A percentile compares a stretch with the other conserved stretches of the same genome.
These are phyloP conservation scores for Osmerus mordax DNA, from an alignment of 2,113 vertebrate species.

Conservation along the genomic window DNA sequence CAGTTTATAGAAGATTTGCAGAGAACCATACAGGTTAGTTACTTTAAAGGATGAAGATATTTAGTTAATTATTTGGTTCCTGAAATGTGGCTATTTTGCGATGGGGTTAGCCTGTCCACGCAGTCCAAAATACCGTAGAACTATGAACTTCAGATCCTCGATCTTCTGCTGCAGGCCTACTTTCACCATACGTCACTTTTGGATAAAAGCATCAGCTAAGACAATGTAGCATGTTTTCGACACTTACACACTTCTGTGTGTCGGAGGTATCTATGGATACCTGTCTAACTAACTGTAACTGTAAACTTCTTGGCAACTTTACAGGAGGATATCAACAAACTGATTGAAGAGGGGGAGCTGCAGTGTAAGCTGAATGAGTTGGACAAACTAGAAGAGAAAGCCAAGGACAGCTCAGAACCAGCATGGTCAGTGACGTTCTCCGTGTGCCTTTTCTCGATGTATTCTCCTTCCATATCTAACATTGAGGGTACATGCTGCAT, in stretches of 20 bases:
- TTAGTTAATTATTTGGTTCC: not conserved
- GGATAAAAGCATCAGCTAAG: slow-evolving; percentile 19
- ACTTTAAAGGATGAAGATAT: not conserved
- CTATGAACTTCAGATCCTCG: not conserved
- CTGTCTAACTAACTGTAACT: not conserved
- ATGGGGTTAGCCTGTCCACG: not conserved
- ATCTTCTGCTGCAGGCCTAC: not conserved
- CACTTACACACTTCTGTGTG: not conserved
- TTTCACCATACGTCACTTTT: not conserved
- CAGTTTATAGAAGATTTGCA: slow-evolving; percentile 82
- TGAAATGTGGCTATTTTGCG: not conserved
- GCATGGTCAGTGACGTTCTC: slow-evolving; percentile 62
- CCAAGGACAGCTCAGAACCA: slow-evolving; percentile 51
- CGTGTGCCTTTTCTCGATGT: not conserved
- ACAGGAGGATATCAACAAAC: slow-evolving; percentile 68
- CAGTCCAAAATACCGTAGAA: too few relatives aligned
- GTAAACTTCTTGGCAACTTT: not conserved
- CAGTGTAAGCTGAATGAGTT: slow-evolving; percentile 69
- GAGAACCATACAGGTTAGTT: slow-evolving; percentile 72
- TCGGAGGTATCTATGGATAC: not conserved
- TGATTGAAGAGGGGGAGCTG: slow-evolving; percentile 70
- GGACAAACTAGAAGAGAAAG: slow-evolving; percentile 65
- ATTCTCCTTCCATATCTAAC: not conserved
- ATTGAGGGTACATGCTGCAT: not conserved
- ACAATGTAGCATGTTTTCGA: not conserved